Evolutionary conservation across 1,140 invertebrate genomes (phyloP), one percentile per base, ranked within the genome.

Genomic region (Drosophila asahinai): DNA sequence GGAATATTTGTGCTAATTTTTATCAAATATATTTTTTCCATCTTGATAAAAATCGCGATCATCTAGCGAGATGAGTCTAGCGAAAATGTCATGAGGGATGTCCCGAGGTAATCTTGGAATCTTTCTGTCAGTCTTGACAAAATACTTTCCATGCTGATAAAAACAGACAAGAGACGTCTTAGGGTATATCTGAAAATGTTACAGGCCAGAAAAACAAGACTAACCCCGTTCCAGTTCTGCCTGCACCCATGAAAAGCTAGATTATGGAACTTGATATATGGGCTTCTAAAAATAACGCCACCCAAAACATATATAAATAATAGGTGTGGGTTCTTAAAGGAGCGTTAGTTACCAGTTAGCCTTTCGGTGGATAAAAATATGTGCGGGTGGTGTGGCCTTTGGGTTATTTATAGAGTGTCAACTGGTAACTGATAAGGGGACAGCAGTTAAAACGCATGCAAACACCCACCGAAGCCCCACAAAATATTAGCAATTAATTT

Each of bases 401-500:
- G 27, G 25, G 38, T 47, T 71, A 68, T 71, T 71, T 71, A 71
- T 71, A 67, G 66, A 68, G 67, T 71, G 49, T 45, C 67, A 54
- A 55, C 62, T 65, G 40, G 27, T 48, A 25, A 22, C 54, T 45
- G 55, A 59, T 55, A 55, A 66, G 51, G 55, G 60, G 67, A n/a
- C 62, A 15, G 49, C 17, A 59, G 70, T 36, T 60, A 51, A 60
- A 33, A 60, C 48, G 17, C 47, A 43, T 11, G 33, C 19, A 74
- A 61, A 54, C 48, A 54, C 57, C 48, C 43, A 40, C 4, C 22
- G 14, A 42, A 30, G 19, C 19, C 47, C 17, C 54, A 48, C 38
- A 65, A 61, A 62, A 68, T 73, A 73, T 73, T 60, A 60, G 51
- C 82, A 78, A 89, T 83, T 81, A 86, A 82, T 80, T 74, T 73